Conservation (phyloP, 2,888 invertebrate genomes). For the Trichacis sp. region DNA sequence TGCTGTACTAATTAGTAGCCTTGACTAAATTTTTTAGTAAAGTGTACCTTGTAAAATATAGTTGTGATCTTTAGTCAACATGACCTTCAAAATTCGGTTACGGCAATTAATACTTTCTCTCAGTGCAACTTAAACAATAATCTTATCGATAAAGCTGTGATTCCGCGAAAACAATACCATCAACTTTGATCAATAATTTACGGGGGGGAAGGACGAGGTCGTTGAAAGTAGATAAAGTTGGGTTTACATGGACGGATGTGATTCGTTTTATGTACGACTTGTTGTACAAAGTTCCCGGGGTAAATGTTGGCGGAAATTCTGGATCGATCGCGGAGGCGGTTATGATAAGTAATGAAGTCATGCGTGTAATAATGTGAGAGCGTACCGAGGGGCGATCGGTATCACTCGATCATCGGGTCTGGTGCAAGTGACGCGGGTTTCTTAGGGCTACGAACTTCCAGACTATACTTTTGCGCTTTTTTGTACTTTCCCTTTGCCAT, state of each 20-base stretch:
- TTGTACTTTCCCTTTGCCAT: not conserved
- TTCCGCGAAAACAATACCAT: no score
- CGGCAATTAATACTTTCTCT: no score
- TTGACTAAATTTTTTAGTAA: no score
- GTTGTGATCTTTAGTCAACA: no score
- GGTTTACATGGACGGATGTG: not conserved
- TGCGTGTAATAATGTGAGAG: constrained; percentile 31
- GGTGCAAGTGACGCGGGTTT: constrained; percentile 5
- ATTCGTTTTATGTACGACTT: constrained; percentile 16
- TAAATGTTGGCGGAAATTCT: constrained; percentile 27
- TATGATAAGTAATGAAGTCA: constrained; percentile 31
- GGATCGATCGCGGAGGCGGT: constrained; percentile 15
- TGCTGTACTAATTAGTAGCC: no score
- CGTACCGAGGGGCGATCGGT: constrained; percentile 22
- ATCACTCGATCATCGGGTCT: constrained; percentile 22
- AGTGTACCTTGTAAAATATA: no score
- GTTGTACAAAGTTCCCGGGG: constrained; percentile 22
- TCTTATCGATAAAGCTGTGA: no score
- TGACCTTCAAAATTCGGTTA: no score
- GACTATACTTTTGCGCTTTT: constrained; percentile 5
- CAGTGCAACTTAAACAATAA: no score
- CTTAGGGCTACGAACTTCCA: not conserved
- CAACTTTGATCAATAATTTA: no score
- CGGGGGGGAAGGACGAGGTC: not conserved
- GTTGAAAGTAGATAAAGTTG: not conserved